These are phyloP conservation scores for Halichoerus grypus DNA, from an alignment of 2,113 vertebrate genomes.

Conservation along the genomic window DNA sequence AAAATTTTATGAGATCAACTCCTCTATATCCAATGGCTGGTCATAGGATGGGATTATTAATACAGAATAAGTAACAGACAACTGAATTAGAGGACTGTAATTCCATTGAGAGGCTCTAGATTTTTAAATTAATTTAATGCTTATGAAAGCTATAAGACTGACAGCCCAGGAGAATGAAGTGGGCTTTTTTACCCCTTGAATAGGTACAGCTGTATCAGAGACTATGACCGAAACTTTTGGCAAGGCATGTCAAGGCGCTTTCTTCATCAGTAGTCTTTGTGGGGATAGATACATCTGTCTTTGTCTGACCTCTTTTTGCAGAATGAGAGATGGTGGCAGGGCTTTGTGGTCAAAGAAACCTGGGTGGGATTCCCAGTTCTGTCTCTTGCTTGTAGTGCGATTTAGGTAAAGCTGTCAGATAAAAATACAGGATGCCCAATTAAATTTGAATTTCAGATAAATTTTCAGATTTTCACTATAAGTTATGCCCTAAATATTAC, in stretches of 20 bases:
- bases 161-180: constrained; percentile 65
- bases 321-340: not conserved
- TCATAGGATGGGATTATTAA: constrained; percentile 86
- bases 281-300: not conserved
- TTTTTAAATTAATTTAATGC: constrained; percentile 78
- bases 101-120: constrained; percentile 77
- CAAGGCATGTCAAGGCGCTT: not conserved
- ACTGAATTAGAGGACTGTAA: constrained; percentile 79
- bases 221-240: not conserved
- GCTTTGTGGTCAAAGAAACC: not conserved
- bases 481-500: not conserved
- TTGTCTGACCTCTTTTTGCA: not conserved
- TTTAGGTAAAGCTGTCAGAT: not conserved
- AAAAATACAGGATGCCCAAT: not conserved
- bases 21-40: constrained; percentile 79
- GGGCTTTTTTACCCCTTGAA: not conserved
- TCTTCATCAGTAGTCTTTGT: not conserved
- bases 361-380: not conserved
- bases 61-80: constrained; percentile 87
- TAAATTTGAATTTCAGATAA: not conserved
- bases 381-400: not conserved
- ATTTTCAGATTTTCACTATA: not conserved
- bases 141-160: constrained; percentile 83
- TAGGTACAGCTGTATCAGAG: not conserved
- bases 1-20: constrained; percentile 86